These are phyloP conservation scores for Sebastes trivittatus DNA, from an alignment of 2,797 vertebrate genomes.

Conservation along the genomic window DNA sequence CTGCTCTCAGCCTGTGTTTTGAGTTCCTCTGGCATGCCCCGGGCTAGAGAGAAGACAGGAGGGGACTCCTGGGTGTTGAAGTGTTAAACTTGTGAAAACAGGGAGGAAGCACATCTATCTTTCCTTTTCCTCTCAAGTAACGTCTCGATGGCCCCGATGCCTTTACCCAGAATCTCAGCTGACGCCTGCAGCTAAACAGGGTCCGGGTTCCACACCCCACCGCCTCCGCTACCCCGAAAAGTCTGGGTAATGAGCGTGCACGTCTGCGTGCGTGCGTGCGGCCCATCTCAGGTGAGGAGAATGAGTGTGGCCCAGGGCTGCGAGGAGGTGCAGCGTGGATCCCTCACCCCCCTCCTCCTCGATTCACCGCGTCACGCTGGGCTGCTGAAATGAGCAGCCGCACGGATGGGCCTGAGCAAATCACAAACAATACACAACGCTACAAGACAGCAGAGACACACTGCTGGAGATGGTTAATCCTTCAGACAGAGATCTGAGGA, in stretches of 20 bases:
- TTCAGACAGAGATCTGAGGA: slow-evolving; percentile 71
- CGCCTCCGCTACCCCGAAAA: slow-evolving; percentile 49
- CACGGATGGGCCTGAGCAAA: slow-evolving; percentile 63
- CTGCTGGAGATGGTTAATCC: slow-evolving; percentile 79
- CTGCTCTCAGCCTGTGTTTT: slow-evolving; percentile 55
- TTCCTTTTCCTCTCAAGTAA: slow-evolving; percentile 59
- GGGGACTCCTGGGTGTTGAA: slow-evolving; percentile 68
- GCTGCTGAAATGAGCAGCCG: slow-evolving; percentile 68
- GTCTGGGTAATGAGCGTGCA: slow-evolving; percentile 62
- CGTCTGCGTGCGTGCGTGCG: slow-evolving; percentile 1
- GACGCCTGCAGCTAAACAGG: slow-evolving; percentile 72
- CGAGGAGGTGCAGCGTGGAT: slow-evolving; percentile 17
- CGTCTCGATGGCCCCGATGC: slow-evolving; percentile 61
- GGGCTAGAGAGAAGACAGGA: slow-evolving; percentile 68
- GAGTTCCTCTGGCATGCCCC: slow-evolving; percentile 74
- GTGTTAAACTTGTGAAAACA: slow-evolving; percentile 76
- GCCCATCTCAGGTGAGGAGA: slow-evolving; percentile 61
- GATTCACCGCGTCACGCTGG: slow-evolving; percentile 62
- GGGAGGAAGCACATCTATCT: slow-evolving; percentile 71
- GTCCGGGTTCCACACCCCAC: slow-evolving; percentile 61
- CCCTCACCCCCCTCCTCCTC: slow-evolving; percentile 4
- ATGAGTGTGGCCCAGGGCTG: slow-evolving; percentile 68
- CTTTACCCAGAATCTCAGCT: slow-evolving; percentile 60
- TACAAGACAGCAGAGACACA: slow-evolving; percentile 73
- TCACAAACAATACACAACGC: slow-evolving; percentile 72